A percentile compares a stretch with the other conserved stretches of the same genome.
Evolutionary conservation across 2,888 invertebrate species (phyloP).

Genomic region (Thymelicus lineola): DNA sequence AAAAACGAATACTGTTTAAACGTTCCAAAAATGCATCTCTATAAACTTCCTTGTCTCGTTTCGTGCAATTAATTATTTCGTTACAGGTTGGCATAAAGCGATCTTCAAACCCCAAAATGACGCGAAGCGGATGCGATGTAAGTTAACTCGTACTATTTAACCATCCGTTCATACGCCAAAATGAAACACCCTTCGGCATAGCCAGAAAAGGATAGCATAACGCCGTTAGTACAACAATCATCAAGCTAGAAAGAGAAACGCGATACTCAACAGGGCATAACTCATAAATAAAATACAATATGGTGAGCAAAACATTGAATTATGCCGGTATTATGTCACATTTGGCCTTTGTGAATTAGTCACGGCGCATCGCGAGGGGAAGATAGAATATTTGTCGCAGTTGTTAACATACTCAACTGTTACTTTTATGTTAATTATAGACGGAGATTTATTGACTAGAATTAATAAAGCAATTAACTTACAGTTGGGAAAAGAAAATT

Average conservation of each 20-base stretch:
- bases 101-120: constrained; percentile 74
- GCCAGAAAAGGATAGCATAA: constrained; percentile 60
- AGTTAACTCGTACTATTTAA: constrained; percentile 84
- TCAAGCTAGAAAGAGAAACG: constrained; percentile 57
- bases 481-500: background rate
- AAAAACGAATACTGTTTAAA: background rate
- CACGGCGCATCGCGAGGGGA: constrained; percentile 69
- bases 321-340: constrained; percentile 85
- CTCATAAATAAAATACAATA: constrained; percentile 86
- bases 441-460: background rate
- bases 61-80: constrained; percentile 4
- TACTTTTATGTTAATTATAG: constrained; percentile 41
- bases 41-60: background rate
- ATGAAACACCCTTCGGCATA: constrained; percentile 71
- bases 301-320: constrained; percentile 86
- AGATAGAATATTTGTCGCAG: constrained; percentile 66
- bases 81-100: constrained; percentile 53
- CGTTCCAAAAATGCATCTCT: background rate
- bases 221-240: constrained; percentile 32
- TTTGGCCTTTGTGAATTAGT: constrained; percentile 85
- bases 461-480: background rate
- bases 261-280: constrained; percentile 74
- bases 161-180: constrained; percentile 79
- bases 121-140: constrained; percentile 81
- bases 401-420: constrained; percentile 66